A percentile compares a stretch with the other conserved stretches of the same genome.
Evolutionary conservation across 2,888 invertebrate species (phyloP).

Genomic region (Psylliodes chrysocephalus): DNA sequence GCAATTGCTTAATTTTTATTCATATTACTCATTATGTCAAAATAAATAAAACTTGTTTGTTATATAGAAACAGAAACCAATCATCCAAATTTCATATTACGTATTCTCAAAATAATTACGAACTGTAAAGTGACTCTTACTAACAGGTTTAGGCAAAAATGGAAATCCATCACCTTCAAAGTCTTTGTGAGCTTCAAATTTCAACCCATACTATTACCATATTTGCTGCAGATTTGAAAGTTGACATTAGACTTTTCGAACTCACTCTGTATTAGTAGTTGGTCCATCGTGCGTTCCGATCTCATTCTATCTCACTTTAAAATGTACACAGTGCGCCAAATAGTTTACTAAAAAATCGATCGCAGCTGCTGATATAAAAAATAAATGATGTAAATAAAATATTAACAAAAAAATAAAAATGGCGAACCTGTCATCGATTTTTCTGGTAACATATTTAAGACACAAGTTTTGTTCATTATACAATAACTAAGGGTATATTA

Average conservation of each 20-base stretch:
- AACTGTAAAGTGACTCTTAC: too few species aligned
- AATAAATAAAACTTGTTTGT: too few species aligned
- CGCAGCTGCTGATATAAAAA: constrained; percentile 16
- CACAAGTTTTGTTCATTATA: constrained; percentile 50
- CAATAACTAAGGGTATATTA: constrained; percentile 48
- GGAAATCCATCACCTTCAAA: too few species aligned
- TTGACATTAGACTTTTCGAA: constrained; percentile 21
- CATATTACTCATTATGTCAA: too few species aligned
- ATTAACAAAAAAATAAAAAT: constrained; percentile 5
- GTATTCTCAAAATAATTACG: too few species aligned
- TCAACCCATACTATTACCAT: too few species aligned
- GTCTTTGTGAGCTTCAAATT: too few species aligned
- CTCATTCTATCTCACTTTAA: constrained; percentile 58
- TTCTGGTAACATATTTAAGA: constrained; percentile 2
- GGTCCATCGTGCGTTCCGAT: constrained; percentile 52
- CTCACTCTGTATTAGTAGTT: constrained; percentile 45
- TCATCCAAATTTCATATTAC: too few species aligned
- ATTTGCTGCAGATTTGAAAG: too few species aligned
- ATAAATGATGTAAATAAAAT: constrained; percentile 3
- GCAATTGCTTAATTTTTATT: too few species aligned
- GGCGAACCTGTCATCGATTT: not conserved
- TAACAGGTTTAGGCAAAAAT: too few species aligned
- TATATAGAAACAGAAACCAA: too few species aligned
- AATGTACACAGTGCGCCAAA: constrained; percentile 43
- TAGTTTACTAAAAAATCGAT: constrained; percentile 21